Evolutionary conservation across 1,140 invertebrate species (phyloP).

Genomic region (Acromyrmex echinatior): DNA sequence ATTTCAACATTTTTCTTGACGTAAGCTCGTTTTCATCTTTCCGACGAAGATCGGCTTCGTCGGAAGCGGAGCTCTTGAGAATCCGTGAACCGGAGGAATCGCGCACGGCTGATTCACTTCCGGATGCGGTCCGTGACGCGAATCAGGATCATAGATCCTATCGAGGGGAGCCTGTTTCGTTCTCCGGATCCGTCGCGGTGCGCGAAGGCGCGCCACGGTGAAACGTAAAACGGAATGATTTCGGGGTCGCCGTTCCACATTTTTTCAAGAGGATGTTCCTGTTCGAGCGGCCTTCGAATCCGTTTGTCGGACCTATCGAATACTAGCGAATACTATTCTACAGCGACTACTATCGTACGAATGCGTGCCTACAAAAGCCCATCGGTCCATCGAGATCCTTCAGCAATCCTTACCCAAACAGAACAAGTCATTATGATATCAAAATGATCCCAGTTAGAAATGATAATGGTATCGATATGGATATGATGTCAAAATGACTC

Average conservation of each 20-base stretch:
- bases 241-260: constrained; percentile 34
- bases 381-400: not conserved
- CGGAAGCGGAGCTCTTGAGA: not conserved
- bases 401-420: too few species aligned
- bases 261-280: not conserved
- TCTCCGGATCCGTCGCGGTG: not conserved
- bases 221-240: constrained; percentile 40
- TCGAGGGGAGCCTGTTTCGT: not conserved
- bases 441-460: too few species aligned
- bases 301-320: not conserved
- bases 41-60: not conserved
- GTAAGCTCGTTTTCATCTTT: not conserved
- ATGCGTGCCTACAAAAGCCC: too few species aligned
- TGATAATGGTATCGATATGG: too few species aligned
- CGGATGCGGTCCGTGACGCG: not conserved
- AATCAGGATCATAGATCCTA: constrained; percentile 35
- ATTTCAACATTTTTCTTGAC: constrained; percentile 11
- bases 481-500: too few species aligned
- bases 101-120: constrained; percentile 43
- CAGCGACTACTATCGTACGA: not conserved
- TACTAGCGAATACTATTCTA: not conserved
- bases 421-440: too few species aligned
- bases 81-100: not conserved
- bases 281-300: not conserved
- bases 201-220: not conserved